Percentiles rank a stretch among this genome's conserved stretches.
Evolutionary conservation across 2,113 vertebrate genomes (phyloP).

Genomic region (Aegithalos caudatus): DNA sequence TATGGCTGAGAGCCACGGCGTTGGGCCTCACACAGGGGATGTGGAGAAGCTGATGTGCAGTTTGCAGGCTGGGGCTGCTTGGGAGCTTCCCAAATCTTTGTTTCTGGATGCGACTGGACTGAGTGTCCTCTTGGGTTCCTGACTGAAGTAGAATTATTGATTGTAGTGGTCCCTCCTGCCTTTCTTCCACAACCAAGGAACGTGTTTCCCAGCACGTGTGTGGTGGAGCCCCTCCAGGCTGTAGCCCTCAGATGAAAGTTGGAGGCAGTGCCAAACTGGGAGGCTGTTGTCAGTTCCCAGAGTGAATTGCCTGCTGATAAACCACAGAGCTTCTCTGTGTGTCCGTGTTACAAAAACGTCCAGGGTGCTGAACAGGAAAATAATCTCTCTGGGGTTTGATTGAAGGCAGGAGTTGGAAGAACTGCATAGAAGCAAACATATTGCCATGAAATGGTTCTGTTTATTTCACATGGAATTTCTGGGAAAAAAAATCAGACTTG

Average conservation of each 20-base stretch:
- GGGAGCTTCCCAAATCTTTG: background rate
- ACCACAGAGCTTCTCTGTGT: background rate
- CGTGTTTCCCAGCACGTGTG: background rate
- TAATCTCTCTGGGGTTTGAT: background rate
- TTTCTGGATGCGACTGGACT: background rate
- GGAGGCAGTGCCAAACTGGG: background rate
- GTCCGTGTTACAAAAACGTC: accelerated
- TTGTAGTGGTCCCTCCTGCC: background rate
- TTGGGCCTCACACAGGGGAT: accelerated
- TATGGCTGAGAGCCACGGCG: accelerated
- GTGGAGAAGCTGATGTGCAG: background rate
- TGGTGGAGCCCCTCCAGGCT: background rate
- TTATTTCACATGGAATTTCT: background rate
- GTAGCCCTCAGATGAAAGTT: background rate
- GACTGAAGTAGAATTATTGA: background rate
- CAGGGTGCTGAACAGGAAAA: background rate
- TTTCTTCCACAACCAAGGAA: background rate
- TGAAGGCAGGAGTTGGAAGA: background rate
- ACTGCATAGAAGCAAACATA: background rate
- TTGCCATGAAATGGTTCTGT: background rate
- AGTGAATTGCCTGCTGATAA: background rate
- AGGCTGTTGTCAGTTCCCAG: background rate
- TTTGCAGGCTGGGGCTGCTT: background rate
- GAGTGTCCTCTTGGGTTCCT: background rate
- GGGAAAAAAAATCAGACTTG: background rate